A percentile compares a stretch with the other conserved stretches of the same genome.
These are phyloP conservation scores for Hypanus sabinus DNA, from an alignment of 2,113 vertebrate genomes.

Conservation along the genomic window DNA sequence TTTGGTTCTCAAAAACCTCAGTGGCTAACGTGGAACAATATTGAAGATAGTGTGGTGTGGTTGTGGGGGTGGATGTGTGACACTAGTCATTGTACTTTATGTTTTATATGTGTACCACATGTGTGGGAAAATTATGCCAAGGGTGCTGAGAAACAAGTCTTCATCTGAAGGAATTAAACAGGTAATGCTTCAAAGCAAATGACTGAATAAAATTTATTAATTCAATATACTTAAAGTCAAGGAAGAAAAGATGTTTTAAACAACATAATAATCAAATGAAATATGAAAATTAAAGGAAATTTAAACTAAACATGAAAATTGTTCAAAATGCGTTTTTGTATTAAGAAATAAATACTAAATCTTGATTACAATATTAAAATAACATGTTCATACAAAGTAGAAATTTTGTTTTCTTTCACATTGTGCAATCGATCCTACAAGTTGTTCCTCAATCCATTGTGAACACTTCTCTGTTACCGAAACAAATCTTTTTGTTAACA, in stretches of 20 bases:
- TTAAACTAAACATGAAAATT: neutral
- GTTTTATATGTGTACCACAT: neutral
- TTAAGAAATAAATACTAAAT: neutral
- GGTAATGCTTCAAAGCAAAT: neutral
- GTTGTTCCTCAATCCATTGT: neutral
- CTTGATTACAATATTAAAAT: neutral
- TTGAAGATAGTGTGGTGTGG: slow-evolving; percentile 2
- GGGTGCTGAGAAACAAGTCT: neutral
- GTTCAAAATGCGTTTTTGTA: neutral
- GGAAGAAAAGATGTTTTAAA: neutral
- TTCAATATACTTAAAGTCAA: neutral
- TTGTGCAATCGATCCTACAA: neutral
- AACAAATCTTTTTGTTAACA: neutral
- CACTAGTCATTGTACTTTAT: neutral
- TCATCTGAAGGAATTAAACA: neutral
- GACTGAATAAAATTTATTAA: neutral
- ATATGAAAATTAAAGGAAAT: neutral
- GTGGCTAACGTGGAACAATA: neutral
- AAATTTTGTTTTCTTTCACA: neutral
- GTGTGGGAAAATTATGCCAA: neutral
- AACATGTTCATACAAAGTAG: neutral
- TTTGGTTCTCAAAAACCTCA: neutral
- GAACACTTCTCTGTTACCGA: neutral
- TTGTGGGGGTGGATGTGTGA: neutral
- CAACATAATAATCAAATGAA: neutral